A percentile compares a stretch with the other conserved stretches of the same genome.
Conservation (phyloP, 1,140 invertebrate species). For the Octopus sinensis region DNA sequence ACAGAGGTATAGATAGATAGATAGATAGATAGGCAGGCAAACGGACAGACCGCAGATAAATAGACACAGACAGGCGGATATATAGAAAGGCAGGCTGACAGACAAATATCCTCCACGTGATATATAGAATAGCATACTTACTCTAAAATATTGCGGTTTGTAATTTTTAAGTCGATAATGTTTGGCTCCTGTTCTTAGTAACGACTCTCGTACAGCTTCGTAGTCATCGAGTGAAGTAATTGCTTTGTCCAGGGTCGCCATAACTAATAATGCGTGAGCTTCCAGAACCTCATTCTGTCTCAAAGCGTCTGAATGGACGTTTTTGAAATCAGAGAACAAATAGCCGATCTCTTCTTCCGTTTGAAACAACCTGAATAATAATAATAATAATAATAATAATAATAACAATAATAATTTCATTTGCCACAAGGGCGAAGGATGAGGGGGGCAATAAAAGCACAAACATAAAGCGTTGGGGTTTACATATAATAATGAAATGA, state of each 20-base stretch:
- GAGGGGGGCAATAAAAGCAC: no score
- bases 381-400: not conserved
- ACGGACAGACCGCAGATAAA: no score
- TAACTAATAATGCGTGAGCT: slow-evolving; percentile 43
- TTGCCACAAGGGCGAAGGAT: not conserved
- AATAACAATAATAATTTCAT: not conserved
- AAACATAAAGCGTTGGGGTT: no score
- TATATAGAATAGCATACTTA: slow-evolving; percentile 21
- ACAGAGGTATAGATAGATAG: no score
- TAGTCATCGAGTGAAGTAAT: slow-evolving; percentile 43
- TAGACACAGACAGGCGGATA: no score
- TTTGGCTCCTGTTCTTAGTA: slow-evolving; percentile 32
- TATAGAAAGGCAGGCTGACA: no score
- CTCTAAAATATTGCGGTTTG: slow-evolving; percentile 36
- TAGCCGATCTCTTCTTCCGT: slow-evolving; percentile 30
- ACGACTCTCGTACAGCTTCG: slow-evolving; percentile 32
- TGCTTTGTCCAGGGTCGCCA: slow-evolving; percentile 46
- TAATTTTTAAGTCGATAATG: slow-evolving; percentile 39
- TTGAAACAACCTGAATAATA: slow-evolving; percentile 41
- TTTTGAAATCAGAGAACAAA: slow-evolving; percentile 39
- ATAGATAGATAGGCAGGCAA: no score
- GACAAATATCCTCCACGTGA: no score
- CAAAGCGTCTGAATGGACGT: slow-evolving; percentile 39
- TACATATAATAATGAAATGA: no score
- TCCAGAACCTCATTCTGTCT: slow-evolving; percentile 42